These are phyloP conservation scores for Apodemia zela DNA, from an alignment of 2,888 invertebrate genomes.

Conservation along the genomic window DNA sequence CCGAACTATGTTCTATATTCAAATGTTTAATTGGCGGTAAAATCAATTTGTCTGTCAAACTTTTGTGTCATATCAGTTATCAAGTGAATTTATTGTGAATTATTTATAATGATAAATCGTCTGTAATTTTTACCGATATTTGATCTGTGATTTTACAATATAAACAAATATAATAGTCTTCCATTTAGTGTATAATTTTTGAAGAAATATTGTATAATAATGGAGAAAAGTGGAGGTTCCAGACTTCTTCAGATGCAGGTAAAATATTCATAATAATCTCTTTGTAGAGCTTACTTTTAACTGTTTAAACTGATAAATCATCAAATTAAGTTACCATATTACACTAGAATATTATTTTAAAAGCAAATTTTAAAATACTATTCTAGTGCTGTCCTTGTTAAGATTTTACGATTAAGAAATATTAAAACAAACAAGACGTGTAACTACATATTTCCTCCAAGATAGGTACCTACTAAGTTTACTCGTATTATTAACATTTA, in stretches of 20 bases:
- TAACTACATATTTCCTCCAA: no score
- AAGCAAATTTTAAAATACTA: no score
- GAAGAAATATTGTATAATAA: conserved; percentile 36
- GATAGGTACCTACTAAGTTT: no score
- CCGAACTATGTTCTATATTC: conserved; percentile 35
- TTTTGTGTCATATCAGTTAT: conserved; percentile 51
- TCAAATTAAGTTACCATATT: no score
- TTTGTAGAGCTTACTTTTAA: not conserved
- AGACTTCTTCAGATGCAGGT: conserved; percentile 73
- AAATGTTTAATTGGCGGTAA: conserved; percentile 38
- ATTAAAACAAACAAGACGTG: no score
- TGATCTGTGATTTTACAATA: conserved; percentile 18
- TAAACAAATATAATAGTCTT: conserved; percentile 36
- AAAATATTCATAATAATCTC: conserved; percentile 30
- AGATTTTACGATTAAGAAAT: no score
- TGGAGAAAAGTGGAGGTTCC: conserved; percentile 68
- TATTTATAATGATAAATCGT: conserved; percentile 50
- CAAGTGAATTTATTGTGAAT: conserved; percentile 48
- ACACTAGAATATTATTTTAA: no score
- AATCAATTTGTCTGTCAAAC: conserved; percentile 27
- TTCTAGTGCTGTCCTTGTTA: no score
- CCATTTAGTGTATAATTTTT: conserved; percentile 38
- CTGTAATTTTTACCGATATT: conserved; percentile 42
- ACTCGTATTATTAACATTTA: no score
- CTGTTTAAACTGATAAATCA: no score